phyloP scores from a whole-genome alignment of 1,140 invertebrate genomes.

The Zophobas atratus region DNA sequence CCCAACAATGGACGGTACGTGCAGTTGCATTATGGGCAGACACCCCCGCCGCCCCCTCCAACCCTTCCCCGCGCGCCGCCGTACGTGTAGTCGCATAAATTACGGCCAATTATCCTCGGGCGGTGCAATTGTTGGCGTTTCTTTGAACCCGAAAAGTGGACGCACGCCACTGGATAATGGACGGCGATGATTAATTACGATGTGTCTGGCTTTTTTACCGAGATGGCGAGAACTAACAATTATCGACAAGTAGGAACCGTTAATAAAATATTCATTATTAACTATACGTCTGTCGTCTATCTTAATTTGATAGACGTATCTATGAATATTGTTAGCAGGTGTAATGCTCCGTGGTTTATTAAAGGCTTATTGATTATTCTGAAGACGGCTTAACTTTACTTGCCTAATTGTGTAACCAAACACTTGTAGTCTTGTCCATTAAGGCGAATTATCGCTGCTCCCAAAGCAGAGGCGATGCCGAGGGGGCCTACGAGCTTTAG shows the following conservation, averaged over 20 bases:
- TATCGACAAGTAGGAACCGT: slow-evolving; percentile 32
- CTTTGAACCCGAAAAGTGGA: slow-evolving; percentile 18
- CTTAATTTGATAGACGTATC: slow-evolving; percentile 34
- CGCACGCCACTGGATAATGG: slow-evolving; percentile 26
- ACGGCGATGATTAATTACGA: slow-evolving; percentile 28
- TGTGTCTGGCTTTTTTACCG: neutral
- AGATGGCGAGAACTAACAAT: slow-evolving; percentile 14
- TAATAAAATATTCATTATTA: slow-evolving; percentile 41
- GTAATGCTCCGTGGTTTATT: slow-evolving; percentile 7
- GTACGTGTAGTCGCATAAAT: slow-evolving; percentile 52
- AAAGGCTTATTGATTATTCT: slow-evolving; percentile 31
- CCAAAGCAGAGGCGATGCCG: neutral
- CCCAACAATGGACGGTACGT: slow-evolving; percentile 54
- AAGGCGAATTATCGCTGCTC: slow-evolving; percentile 1
- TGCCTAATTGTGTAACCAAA: slow-evolving; percentile 26
- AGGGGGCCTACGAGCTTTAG: too few relatives aligned
- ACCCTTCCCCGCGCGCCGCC: slow-evolving; percentile 29
- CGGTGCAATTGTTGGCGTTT: slow-evolving; percentile 39
- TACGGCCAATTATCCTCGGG: slow-evolving; percentile 41
- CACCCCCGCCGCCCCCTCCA: slow-evolving; percentile 37
- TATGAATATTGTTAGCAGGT: slow-evolving; percentile 43
- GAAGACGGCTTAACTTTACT: slow-evolving; percentile 26
- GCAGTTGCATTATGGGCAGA: slow-evolving; percentile 54
- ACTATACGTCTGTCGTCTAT: slow-evolving; percentile 38
- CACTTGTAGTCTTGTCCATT: slow-evolving; percentile 18